Conservation (phyloP, 2,797 vertebrate genomes). For the Heterohyrax brucei region DNA sequence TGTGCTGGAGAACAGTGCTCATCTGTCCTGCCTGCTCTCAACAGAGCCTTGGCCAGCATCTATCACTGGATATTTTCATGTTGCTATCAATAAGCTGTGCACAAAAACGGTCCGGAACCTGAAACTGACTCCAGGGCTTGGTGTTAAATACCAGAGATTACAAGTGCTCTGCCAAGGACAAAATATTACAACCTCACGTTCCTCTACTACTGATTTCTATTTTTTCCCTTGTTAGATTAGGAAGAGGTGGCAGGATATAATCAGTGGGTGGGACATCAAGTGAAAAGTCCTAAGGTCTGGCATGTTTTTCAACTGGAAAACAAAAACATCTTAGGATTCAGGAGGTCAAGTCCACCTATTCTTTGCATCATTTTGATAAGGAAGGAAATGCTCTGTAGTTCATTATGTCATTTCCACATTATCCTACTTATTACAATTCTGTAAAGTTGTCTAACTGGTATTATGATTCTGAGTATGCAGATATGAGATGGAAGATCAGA, state of each 20-base stretch:
- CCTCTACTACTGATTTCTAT: slow-evolving; percentile 18
- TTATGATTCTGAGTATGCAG: not conserved
- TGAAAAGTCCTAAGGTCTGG: slow-evolving; percentile 71
- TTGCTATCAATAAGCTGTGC: slow-evolving; percentile 13
- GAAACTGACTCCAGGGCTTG: not conserved
- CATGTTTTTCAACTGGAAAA: not conserved
- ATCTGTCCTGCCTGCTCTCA: slow-evolving; percentile 4
- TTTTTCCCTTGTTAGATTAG: slow-evolving; percentile 73
- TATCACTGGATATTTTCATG: slow-evolving; percentile 7
- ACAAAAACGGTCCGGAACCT: slow-evolving; percentile 36
- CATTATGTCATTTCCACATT: slow-evolving; percentile 14
- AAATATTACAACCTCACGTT: slow-evolving; percentile 65
- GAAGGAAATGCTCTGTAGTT: slow-evolving; percentile 58
- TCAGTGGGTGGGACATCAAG: not conserved
- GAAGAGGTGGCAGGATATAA: slow-evolving; percentile 10
- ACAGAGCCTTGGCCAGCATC: not conserved
- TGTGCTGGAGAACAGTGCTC: not conserved
- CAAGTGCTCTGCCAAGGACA: slow-evolving; percentile 67
- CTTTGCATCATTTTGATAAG: slow-evolving; percentile 61
- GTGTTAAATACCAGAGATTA: slow-evolving; percentile 52
- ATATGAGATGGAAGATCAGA: slow-evolving; percentile 49
- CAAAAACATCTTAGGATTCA: slow-evolving; percentile 45
- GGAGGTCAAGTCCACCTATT: not conserved
- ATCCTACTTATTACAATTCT: slow-evolving; percentile 52
- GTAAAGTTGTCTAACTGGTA: slow-evolving; percentile 19